Evolutionary conservation across 2,888 invertebrate genomes (phyloP).

Genomic region (Callyntrura sp.): DNA sequence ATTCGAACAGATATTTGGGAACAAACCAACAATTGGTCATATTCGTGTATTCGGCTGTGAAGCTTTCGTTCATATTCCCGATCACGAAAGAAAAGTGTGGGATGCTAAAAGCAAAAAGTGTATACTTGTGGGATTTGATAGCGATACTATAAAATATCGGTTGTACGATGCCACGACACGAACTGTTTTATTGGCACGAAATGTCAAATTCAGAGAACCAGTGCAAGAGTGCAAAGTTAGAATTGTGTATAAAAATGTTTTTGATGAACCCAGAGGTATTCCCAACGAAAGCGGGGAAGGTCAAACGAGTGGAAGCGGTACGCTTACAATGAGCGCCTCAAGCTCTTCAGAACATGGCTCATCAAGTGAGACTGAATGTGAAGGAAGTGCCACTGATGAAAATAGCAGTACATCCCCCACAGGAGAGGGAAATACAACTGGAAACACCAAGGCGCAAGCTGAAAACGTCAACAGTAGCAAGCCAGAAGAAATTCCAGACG

Average conservation of each 20-base stretch:
- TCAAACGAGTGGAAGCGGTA: too few species aligned
- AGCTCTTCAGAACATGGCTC: too few species aligned
- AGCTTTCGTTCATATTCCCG: constrained; percentile 55
- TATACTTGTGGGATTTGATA: constrained; percentile 76
- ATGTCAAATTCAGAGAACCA: not conserved
- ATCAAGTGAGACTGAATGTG: too few species aligned
- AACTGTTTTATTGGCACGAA: not conserved
- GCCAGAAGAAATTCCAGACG: too few species aligned
- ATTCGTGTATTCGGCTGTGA: constrained; percentile 85
- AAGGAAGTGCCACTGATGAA: too few species aligned
- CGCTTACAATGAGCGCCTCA: too few species aligned
- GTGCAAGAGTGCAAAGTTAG: too few species aligned
- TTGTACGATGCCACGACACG: not conserved
- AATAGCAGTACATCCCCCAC: too few species aligned
- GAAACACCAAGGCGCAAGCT: too few species aligned
- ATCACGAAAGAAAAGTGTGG: constrained; percentile 11
- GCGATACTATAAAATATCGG: not conserved
- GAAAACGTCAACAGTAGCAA: too few species aligned
- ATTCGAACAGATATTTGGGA: constrained; percentile 66
- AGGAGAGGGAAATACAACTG: too few species aligned
- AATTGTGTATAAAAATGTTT: not conserved
- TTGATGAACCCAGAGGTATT: not conserved
- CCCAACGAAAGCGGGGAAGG: too few species aligned
- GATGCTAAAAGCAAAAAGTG: constrained; percentile 40
- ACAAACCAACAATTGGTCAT: constrained; percentile 84